These are phyloP conservation scores for Ormyrus thymus DNA, from an alignment of 2,888 invertebrate genomes.

Conservation along the genomic window DNA sequence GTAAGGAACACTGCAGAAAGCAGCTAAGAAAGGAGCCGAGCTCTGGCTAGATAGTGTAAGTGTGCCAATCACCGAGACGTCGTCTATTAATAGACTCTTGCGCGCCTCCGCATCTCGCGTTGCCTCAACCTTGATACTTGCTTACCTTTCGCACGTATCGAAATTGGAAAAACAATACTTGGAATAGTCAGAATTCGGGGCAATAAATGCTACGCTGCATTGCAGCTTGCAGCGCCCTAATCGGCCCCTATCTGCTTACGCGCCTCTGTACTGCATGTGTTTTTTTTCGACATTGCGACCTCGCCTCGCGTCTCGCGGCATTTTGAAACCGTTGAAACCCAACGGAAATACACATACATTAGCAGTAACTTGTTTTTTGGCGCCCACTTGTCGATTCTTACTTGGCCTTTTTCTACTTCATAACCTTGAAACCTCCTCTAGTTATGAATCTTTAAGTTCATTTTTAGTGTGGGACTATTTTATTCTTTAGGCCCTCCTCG, in stretches of 20 bases:
- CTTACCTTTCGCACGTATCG: constrained; percentile 11
- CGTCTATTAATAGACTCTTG: constrained; percentile 12
- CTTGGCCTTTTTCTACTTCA: too few species aligned
- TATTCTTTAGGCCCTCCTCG: neutral
- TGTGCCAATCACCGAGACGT: neutral
- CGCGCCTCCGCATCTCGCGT: neutral
- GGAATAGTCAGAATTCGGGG: neutral
- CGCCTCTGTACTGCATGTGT: too few species aligned
- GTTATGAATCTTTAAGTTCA: constrained; percentile 20
- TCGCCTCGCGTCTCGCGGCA: too few species aligned
- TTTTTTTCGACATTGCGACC: too few species aligned
- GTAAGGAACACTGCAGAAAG: too few species aligned
- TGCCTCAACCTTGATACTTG: constrained; percentile 6
- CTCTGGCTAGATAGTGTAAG: neutral
- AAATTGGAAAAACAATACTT: constrained; percentile 12
- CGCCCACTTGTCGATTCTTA: too few species aligned
- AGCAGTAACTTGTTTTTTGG: too few species aligned
- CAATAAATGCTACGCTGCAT: neutral
- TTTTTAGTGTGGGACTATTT: constrained; percentile 31
- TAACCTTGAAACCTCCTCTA: too few species aligned
- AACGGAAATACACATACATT: too few species aligned
- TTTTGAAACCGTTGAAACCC: too few species aligned
- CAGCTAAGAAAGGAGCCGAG: too few species aligned
- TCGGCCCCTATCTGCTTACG: too few species aligned
- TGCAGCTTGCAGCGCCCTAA: neutral